phyloP scores from a whole-genome alignment of 2,888 invertebrate genomes.

The Timema podura region DNA sequence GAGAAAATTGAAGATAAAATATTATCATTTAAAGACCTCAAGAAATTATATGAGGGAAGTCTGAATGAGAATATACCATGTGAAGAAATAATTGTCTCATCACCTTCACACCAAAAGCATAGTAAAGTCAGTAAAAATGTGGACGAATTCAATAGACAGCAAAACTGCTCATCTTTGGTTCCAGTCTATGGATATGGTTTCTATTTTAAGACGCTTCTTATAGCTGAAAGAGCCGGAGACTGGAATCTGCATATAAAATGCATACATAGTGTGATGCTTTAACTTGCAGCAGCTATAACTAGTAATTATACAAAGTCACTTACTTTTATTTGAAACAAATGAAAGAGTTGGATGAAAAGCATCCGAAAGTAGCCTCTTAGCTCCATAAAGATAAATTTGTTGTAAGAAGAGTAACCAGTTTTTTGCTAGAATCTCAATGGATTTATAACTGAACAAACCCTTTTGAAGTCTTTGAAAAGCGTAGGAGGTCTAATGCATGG shows the following conservation, averaged over 20 bases:
- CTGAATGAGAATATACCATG: neutral
- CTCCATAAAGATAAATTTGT: neutral
- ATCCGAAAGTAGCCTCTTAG: conserved; percentile 6
- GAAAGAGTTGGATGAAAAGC: conserved; percentile 11
- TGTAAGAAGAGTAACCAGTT: neutral
- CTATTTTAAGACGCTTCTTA: conserved; percentile 2
- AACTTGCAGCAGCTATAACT: neutral
- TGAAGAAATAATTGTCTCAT: conserved; percentile 9
- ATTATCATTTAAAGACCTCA: conserved; percentile 1
- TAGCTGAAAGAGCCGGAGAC: conserved; percentile 4
- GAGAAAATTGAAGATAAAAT: conserved; percentile 9
- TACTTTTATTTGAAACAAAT: conserved; percentile 4
- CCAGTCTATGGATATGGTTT: conserved; percentile 7
- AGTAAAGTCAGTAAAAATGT: conserved; percentile 6
- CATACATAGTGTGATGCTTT: neutral
- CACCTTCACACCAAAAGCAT: neutral
- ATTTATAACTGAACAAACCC: conserved; percentile 9
- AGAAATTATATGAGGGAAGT: conserved; percentile 4
- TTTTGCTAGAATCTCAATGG: neutral
- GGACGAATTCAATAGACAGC: conserved; percentile 8
- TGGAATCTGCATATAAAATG: conserved; percentile 8
- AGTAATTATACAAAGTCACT: conserved; percentile 3
- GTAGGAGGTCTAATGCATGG: neutral
- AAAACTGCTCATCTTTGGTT: conserved; percentile 4
- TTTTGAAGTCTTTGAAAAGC: neutral